These are phyloP conservation scores for Platycnemis pennipes DNA, from an alignment of 2,888 invertebrate genomes.

Conservation along the genomic window DNA sequence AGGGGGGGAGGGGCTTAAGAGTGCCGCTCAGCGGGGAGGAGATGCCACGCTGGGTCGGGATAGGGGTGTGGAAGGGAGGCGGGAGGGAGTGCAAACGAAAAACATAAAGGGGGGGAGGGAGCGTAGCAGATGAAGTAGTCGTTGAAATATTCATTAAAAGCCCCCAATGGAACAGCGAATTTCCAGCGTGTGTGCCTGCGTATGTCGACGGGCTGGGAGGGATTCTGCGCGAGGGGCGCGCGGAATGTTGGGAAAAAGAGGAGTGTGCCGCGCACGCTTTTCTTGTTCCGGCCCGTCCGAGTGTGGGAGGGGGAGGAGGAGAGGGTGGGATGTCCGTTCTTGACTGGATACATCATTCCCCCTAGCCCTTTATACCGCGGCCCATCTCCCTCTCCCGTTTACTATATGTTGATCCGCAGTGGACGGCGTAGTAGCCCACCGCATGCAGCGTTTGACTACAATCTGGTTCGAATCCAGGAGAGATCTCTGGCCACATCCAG, in stretches of 20 bases:
- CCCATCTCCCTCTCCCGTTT: neutral
- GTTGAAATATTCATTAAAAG: conserved; percentile 67
- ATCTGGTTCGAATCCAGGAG: too few relatives aligned
- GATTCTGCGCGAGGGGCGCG: too few relatives aligned
- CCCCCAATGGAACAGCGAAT: conserved; percentile 62
- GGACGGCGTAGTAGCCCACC: too few relatives aligned
- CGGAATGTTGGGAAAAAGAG: too few relatives aligned
- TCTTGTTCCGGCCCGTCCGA: neutral
- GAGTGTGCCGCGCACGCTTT: neutral
- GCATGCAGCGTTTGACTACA: too few relatives aligned
- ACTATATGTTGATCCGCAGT: too few relatives aligned
- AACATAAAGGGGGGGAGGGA: neutral
- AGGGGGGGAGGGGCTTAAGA: conserved; percentile 13
- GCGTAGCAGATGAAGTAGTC: conserved; percentile 61
- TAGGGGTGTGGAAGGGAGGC: neutral
- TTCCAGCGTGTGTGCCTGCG: conserved; percentile 11
- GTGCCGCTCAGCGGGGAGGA: neutral
- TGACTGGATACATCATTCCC: neutral
- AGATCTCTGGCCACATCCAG: too few relatives aligned
- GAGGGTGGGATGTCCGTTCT: neutral
- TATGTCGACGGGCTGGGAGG: neutral
- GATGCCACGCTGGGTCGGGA: neutral
- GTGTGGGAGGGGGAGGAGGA: neutral
- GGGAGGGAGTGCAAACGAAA: neutral
- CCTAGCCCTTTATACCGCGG: neutral